Percentiles rank a stretch among this genome's conserved stretches.
Conservation (phyloP, 2,888 invertebrate genomes). For the Fissipunctia ypsillon region DNA sequence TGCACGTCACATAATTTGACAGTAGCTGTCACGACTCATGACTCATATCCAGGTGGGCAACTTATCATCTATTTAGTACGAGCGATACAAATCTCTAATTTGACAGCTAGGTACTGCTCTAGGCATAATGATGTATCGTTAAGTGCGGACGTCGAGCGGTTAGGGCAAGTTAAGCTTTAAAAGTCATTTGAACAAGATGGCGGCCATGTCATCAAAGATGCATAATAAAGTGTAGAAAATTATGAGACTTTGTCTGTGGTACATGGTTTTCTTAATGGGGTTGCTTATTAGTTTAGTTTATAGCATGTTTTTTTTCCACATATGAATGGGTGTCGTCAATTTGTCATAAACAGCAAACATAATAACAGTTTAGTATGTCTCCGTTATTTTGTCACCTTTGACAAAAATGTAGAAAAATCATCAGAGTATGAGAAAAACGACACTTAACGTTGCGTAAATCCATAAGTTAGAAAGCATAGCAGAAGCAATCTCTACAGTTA, state of each 20-base stretch:
- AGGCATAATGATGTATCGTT: slow-evolving; percentile 56
- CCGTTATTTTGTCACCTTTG: too few species aligned
- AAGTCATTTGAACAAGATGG: slow-evolving; percentile 20
- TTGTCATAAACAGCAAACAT: not conserved
- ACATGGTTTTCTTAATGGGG: not conserved
- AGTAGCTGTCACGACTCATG: slow-evolving; percentile 46
- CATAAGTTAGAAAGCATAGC: not conserved
- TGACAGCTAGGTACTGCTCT: slow-evolving; percentile 61
- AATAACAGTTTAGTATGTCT: not conserved
- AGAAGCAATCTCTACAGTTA: slow-evolving; percentile 5
- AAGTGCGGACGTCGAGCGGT: slow-evolving; percentile 23
- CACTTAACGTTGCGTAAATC: too few species aligned
- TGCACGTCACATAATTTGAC: slow-evolving; percentile 50
- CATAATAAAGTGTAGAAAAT: slow-evolving; percentile 8
- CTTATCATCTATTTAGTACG: slow-evolving; percentile 59
- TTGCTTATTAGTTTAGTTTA: not conserved
- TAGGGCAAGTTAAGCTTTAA: not conserved
- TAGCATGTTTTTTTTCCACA: slow-evolving; percentile 5
- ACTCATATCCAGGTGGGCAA: slow-evolving; percentile 62
- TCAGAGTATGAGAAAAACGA: not conserved
- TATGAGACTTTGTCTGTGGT: slow-evolving; percentile 3
- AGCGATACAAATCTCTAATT: slow-evolving; percentile 64
- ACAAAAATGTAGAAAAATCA: not conserved
- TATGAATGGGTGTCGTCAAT: too few species aligned
- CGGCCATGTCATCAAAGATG: slow-evolving; percentile 21